A percentile compares a stretch with the other conserved stretches of the same genome.
Evolutionary conservation across 2,113 vertebrate genomes (phyloP).

Genomic region (Serinus canaria): DNA sequence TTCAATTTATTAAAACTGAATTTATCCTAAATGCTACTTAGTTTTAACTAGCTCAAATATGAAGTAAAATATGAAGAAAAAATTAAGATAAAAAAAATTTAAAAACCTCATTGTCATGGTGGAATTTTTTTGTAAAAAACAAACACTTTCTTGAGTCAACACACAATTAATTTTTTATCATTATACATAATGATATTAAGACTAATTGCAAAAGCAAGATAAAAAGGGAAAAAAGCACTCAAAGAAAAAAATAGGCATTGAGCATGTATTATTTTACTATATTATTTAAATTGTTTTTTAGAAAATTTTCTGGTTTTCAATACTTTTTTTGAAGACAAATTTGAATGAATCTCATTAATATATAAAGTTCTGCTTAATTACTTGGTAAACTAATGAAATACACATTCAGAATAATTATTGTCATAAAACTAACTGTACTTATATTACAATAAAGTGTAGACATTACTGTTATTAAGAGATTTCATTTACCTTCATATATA

Average conservation of each 20-base stretch:
- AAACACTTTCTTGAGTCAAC: not conserved
- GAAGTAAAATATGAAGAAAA: not conserved
- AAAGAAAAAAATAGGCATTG: not conserved
- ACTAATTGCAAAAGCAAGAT: not conserved
- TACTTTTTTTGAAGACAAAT: not conserved
- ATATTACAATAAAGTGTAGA: not conserved
- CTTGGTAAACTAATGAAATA: not conserved
- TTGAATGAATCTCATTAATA: not conserved
- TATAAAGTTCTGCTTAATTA: not conserved
- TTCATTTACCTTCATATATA: not conserved
- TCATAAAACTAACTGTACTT: not conserved
- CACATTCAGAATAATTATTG: not conserved
- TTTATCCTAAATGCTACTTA: not conserved
- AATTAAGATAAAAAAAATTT: not conserved
- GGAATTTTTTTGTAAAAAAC: not conserved
- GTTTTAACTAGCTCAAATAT: not conserved
- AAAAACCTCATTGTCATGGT: not conserved
- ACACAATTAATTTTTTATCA: not conserved
- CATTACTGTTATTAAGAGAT: not conserved
- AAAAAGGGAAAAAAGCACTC: not conserved
- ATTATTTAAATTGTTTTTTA: not conserved
- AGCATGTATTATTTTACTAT: not conserved
- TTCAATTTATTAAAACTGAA: not conserved
- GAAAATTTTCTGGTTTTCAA: not conserved
- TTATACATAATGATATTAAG: not conserved